Evolutionary conservation across 2,888 invertebrate genomes (phyloP), one percentile per base, ranked within the genome.

Genomic region (Drosophila histrio): DNA sequence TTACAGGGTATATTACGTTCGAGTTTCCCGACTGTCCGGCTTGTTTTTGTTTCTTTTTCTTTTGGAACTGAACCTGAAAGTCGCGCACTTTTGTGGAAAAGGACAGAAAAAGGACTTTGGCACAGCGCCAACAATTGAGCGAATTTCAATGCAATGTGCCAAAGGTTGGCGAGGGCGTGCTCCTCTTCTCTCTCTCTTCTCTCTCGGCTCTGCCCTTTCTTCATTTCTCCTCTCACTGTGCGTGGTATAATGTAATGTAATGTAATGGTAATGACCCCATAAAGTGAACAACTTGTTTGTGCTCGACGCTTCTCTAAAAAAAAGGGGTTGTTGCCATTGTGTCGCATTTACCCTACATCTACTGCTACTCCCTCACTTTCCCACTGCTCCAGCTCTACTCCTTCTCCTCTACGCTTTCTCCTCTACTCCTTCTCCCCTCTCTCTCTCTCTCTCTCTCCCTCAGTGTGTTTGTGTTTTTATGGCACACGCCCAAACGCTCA

Each of bases 211-310:
- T 7, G n/a, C 19, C 2, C 49, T 15, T 28, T 15, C 13, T 17
- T 32, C 11, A 6, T 43, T n/a, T 6, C 22, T 52, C 19, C 5
- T 32, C 1, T n/a, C 6, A 8, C 6, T 41, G 22, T 44, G 58
- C 58, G 67, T 58, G 59, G 59, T 59, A 52, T 63, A 56, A 47
- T 61, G 60, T 78, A 77, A 77, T 77, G 82, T 83, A 83, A 78
- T 80, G 80, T 83, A 86, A 83, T 86, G 83, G 83, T 83, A 83
- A 83, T 83, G 82, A 83, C 88, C 83, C 86, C 88, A 83, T 83
- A 83, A 86, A 83, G 84, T 77, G 86, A 86, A 83, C 88, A 83
- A 88, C 83, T 82, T 88, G 86, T 87, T 87, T 86, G 72, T 86
- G 80, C 72, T 66, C 72, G 52, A 57, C 50, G 72, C 43, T 53